Evolutionary conservation across 2,113 vertebrate genomes (phyloP), one percentile per base, ranked within the genome.

Genomic region (Pitta sordida): DNA sequence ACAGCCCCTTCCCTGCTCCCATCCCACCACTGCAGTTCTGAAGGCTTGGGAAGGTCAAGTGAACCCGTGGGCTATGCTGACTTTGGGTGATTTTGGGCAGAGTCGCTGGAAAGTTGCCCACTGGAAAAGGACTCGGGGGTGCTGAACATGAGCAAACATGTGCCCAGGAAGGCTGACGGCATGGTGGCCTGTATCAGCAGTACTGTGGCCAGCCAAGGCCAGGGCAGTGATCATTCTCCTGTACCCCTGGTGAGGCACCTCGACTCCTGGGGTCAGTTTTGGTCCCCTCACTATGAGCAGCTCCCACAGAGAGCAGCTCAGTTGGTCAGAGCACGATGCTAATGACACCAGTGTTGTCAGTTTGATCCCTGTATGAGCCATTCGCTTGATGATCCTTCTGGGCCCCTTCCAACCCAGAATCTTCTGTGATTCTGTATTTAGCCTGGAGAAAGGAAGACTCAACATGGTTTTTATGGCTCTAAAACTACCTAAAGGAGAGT

Each of bases 1-100:
- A n/a, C 92, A 82, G 70, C 93, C 90, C 90, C 87, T 83, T 84
- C 76, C 83, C 60, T 75, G 81, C 79, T 82, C 84, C 80, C 80
- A 59, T 81, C 83, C 64, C 71, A 81, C 46, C 6, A 23, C 63
- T 9, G 3, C 3, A 0, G 17, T 20, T 91, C 76, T 71, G 44
- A 7, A 27, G 58, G 46, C 67, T 44, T 7, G 5, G 22, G 30
- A 32, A 58, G 46, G 6, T 20, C 0, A 0, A 74, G 46, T 37
- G 74, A 67, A 11, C 29, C 44, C n/a, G 18, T 32, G 3, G 0
- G 32, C 60, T 60, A 22, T 0, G 0, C 13, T n/a, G 46, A 26
- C 52, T 67, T 27, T 9, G 59, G 36, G 39, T 41, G 41, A 76
- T 83, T 83, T 76, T 5, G 55, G 79, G 34, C 18, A 89, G 30